Evolutionary conservation across 2,797 vertebrate species (phyloP).

Genomic region (Phrynocephalus vlangalii): DNA sequence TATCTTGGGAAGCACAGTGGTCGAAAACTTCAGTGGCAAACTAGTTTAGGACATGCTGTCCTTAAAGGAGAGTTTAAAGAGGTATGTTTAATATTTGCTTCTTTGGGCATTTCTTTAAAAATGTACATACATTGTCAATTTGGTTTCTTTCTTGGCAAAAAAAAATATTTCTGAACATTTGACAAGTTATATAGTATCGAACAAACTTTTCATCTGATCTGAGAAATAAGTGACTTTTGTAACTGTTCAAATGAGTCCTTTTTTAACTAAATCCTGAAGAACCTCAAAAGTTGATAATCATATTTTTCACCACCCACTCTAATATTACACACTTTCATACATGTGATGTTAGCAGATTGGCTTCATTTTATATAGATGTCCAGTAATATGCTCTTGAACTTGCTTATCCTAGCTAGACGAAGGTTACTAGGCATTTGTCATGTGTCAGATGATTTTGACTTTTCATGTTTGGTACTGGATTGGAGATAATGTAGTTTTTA

Average conservation of each 20-base stretch:
- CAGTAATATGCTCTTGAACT: background rate
- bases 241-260: background rate
- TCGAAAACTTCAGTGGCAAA: slow-evolving; percentile 85
- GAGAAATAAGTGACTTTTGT: background rate
- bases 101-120: slow-evolving; percentile 11
- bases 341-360: background rate
- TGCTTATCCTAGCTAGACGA: background rate
- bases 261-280: background rate
- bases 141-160: background rate
- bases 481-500: background rate
- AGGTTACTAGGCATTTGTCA: background rate
- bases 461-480: background rate
- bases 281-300: background rate
- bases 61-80: slow-evolving; percentile 84
- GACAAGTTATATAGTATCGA: no score
- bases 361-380: background rate
- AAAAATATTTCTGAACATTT: background rate
- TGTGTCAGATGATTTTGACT: background rate
- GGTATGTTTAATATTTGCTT: slow-evolving; percentile 41
- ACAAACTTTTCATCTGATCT: no score
- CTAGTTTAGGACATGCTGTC: slow-evolving; percentile 83
- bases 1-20: slow-evolving; percentile 86
- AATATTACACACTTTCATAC: background rate
- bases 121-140: background rate
- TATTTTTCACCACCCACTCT: background rate